These are phyloP conservation scores for Phasia obesa DNA, from an alignment of 2,888 invertebrate genomes.

Conservation along the genomic window DNA sequence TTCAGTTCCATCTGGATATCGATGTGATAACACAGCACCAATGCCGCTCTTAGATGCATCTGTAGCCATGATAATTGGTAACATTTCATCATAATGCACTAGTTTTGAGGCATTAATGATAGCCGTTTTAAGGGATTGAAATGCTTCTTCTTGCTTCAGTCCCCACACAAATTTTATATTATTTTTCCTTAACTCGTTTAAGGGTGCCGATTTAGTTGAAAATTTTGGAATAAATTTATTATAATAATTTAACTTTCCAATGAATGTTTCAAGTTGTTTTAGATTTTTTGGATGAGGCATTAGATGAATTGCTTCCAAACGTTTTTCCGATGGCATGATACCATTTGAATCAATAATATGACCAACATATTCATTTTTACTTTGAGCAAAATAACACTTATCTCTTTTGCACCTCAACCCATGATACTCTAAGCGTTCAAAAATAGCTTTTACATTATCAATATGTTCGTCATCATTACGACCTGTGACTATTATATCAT, in stretches of 20 bases:
- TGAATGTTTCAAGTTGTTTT: slow-evolving; percentile 14
- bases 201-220: slow-evolving; percentile 11
- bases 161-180: background rate
- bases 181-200: slow-evolving; percentile 29
- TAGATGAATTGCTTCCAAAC: too few relatives aligned
- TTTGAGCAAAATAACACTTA: slow-evolving; percentile 55
- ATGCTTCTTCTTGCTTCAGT: background rate
- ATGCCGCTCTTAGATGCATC: too few relatives aligned
- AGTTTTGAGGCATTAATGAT: background rate
- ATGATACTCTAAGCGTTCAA: too few relatives aligned
- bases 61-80: background rate
- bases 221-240: slow-evolving; percentile 15
- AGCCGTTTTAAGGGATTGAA: background rate
- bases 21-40: too few relatives aligned
- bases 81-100: background rate
- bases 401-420: slow-evolving; percentile 28
- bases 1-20: background rate
- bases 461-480: slow-evolving; percentile 18
- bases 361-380: slow-evolving; percentile 56
- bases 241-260: slow-evolving; percentile 22
- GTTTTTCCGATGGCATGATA: background rate
- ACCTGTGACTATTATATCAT: slow-evolving; percentile 51
- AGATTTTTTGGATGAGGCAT: too few relatives aligned
- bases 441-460: slow-evolving; percentile 52
- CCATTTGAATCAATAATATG: too few relatives aligned